Evolutionary conservation across 2,888 invertebrate species (phyloP), one percentile per base, ranked within the genome.

Genomic region (Panorpa germanica): DNA sequence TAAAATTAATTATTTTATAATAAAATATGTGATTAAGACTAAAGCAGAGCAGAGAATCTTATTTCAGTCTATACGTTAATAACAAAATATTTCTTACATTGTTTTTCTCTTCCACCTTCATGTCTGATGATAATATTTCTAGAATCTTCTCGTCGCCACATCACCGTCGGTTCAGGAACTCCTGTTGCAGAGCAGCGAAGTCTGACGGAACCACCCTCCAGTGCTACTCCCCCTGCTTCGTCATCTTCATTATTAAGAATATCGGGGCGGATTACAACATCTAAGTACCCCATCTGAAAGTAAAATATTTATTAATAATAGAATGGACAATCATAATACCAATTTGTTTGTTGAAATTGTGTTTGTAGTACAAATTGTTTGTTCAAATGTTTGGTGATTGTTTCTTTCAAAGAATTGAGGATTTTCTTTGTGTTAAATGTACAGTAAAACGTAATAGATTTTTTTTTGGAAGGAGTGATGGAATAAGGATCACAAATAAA

Each of bases 251-350:
- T 47, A 53, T 81, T 76, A 40, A 81, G 61, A 41, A 86, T 83
- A 53, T 85, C 83, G 29, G 85, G 85, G 8, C 85, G 81, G 43
- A 83, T 77, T 36, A 82, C 77, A 38, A 88, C 86, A 49, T 81
- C 75, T 46, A 88, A 63, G 46, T 73, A 68, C 36, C 85, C 88
- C 63, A 80, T 82, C 85, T 86, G 56, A 19, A 47, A 49, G 41
- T 34, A 38, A 40, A 38, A 28, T 21, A 5, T n/a, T n/a, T n/a
- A n/a, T n/a, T n/a, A n/a, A n/a, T n/a, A n/a, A n/a, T n/a, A n/a
- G n/a, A n/a, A n/a, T n/a, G n/a, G n/a, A n/a, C n/a, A n/a, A 21
- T 21, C 20, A 28, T 28, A 20, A 28, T 7, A 28, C 8, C 14
- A 28, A 28, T 21, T 28, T 28, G 20, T 13, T 18, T 11, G 19